phyloP scores from a whole-genome alignment of 2,113 vertebrate genomes.

The Mastomys coucha region DNA sequence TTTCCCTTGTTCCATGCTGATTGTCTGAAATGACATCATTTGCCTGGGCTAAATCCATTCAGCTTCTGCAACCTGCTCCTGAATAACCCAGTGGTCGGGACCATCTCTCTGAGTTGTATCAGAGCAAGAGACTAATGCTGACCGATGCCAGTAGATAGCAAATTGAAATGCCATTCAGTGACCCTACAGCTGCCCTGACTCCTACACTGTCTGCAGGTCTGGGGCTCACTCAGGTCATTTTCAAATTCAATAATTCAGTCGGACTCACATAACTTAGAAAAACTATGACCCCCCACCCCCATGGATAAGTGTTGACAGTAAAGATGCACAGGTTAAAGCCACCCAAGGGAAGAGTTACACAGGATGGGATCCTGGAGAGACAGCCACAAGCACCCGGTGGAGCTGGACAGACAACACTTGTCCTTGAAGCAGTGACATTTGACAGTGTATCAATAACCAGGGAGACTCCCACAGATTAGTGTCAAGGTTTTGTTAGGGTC shows the following conservation, averaged over 20 bases:
- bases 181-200: too few species aligned
- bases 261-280: background rate
- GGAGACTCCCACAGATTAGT: background rate
- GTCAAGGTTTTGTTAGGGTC: background rate
- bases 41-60: background rate
- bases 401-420: background rate
- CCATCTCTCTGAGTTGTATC: background rate
- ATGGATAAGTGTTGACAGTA: background rate
- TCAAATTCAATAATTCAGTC: background rate
- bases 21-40: background rate
- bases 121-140: background rate
- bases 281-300: background rate
- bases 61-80: background rate
- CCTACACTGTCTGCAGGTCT: background rate
- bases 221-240: background rate
- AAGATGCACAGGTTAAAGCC: background rate
- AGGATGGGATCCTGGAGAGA: background rate
- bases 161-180: background rate
- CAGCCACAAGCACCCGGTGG: background rate
- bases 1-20: background rate
- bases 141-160: too few species aligned
- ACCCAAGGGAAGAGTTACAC: background rate
- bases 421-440: background rate
- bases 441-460: background rate
- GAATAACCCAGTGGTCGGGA: background rate